Evolutionary conservation across 2,113 vertebrate genomes (phyloP).

Genomic region (Azemiops feae): DNA sequence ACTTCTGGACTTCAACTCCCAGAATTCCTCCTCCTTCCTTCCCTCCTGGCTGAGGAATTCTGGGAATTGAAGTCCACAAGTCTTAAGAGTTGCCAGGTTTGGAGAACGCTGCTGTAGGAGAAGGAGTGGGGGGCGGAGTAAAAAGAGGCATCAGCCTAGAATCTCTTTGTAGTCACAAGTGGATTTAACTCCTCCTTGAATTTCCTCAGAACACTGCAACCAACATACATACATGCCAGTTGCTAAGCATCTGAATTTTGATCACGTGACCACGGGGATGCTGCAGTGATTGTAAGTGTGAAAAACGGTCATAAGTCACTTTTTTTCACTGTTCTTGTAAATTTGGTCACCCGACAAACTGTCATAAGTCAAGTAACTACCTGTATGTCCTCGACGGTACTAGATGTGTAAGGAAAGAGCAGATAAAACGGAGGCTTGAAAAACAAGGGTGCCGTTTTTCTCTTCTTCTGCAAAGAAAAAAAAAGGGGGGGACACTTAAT

Average conservation of each 20-base stretch:
- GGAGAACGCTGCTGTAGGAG: background rate
- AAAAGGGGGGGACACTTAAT: background rate
- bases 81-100: background rate
- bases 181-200: background rate
- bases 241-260: background rate
- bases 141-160: too few species aligned
- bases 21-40: too few species aligned
- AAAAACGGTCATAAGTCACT: background rate
- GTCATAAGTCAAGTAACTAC: too few species aligned
- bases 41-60: background rate
- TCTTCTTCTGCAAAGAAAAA: background rate
- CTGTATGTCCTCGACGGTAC: background rate
- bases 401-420: rapidly evolving
- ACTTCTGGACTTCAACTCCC: background rate
- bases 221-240: background rate
- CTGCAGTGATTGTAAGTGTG: too few species aligned
- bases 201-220: too few species aligned
- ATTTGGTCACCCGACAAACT: too few species aligned
- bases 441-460: background rate
- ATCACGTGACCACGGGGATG: background rate
- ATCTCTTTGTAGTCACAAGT: too few species aligned
- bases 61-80: background rate
- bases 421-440: background rate
- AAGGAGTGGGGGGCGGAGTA: background rate
- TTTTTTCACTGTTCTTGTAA: background rate